Evolutionary conservation across 2,888 invertebrate genomes (phyloP).

Genomic region (Sycophila texana): DNA sequence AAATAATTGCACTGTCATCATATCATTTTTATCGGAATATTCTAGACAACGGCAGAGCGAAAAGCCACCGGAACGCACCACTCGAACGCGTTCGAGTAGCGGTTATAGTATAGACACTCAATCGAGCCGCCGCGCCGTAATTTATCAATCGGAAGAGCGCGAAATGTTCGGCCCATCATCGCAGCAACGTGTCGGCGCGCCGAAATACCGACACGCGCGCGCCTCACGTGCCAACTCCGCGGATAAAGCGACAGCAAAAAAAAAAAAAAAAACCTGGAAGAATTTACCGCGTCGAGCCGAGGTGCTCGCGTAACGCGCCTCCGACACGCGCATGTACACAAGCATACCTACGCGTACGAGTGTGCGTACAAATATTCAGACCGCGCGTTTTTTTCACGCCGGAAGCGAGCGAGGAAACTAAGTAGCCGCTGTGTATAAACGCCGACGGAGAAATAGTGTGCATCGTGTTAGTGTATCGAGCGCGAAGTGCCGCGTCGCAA

Average conservation of each 20-base stretch:
- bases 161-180: neutral
- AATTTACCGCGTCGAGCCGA: neutral
- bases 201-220: too few species aligned
- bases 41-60: neutral
- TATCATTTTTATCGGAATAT: neutral
- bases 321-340: neutral
- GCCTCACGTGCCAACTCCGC: neutral
- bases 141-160: neutral
- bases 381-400: too few species aligned
- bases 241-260: neutral
- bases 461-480: too few species aligned
- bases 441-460: too few species aligned
- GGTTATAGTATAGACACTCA: neutral
- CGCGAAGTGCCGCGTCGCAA: too few species aligned
- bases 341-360: neutral
- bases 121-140: neutral
- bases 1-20: slow-evolving; percentile 2
- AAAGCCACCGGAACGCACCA: too few species aligned
- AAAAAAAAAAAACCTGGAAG: neutral
- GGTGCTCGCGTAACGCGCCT: neutral
- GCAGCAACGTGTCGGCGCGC: too few species aligned
- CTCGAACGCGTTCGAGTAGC: neutral
- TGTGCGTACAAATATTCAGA: too few species aligned
- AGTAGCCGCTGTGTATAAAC: too few species aligned
- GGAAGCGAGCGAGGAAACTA: too few species aligned